Evolutionary conservation across 2,113 vertebrate genomes (phyloP).

Genomic region (Oncorhynchus tshawytscha): DNA sequence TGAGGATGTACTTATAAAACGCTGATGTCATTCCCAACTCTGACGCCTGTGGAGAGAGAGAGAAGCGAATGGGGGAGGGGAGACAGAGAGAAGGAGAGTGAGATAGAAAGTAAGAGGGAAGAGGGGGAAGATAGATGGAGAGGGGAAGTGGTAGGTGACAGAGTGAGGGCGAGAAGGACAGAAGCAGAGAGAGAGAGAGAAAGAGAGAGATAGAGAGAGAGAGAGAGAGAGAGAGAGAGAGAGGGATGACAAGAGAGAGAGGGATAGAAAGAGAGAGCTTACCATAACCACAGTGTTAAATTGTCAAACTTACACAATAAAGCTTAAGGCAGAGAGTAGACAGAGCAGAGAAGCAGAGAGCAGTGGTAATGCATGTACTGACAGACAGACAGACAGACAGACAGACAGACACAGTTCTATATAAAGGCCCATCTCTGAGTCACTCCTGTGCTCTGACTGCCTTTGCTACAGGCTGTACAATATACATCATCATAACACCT

Average conservation of each 20-base stretch:
- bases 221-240: not conserved
- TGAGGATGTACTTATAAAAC: constrained; percentile 84
- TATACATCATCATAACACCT: constrained; percentile 36
- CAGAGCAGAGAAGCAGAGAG: not conserved
- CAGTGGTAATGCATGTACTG: not conserved
- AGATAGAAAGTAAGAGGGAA: not conserved
- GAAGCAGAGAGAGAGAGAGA: not conserved
- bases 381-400: not conserved
- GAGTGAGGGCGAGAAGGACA: not conserved
- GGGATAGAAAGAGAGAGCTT: not conserved
- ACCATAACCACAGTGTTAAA: too few species aligned
- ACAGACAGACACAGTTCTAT: constrained; percentile 18
- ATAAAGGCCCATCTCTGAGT: constrained; percentile 51
- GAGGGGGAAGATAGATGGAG: not conserved
- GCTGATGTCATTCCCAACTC: constrained; percentile 83
- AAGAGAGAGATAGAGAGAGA: not conserved
- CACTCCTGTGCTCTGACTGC: constrained; percentile 39
- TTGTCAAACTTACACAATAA: not conserved
- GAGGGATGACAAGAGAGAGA: not conserved
- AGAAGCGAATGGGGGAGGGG: constrained; percentile 20
- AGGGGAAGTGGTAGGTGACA: constrained; percentile 13
- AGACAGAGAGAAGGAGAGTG: constrained; percentile 25
- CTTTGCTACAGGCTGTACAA: constrained; percentile 24
- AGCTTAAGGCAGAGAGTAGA: not conserved
- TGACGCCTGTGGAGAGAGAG: constrained; percentile 62